Evolutionary conservation across 2,888 invertebrate genomes (phyloP), one percentile per base, ranked within the genome.

Genomic region (Ellobium chinense): DNA sequence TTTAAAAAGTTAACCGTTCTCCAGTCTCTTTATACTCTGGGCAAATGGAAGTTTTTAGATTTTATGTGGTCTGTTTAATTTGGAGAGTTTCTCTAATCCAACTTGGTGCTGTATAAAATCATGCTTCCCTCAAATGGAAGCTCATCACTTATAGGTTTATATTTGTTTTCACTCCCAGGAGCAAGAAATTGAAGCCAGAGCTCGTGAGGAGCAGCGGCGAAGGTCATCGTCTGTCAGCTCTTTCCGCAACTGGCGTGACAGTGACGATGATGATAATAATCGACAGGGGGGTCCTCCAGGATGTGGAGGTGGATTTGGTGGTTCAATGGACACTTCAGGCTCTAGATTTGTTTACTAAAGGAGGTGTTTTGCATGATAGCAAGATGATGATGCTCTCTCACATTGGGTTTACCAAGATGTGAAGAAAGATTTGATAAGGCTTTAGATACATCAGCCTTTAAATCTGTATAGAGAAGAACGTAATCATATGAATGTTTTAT

Each of bases 341-440:
- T 84, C 88, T 21, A 84, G 89, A 86, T 90, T 89, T 85, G 86
- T 90, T 29, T 90, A 87, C 82, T 90, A 84, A 77, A 12, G 56
- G 29, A n/a, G n/a, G n/a, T n/a, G n/a, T n/a, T n/a, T n/a, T n/a
- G n/a, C n/a, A n/a, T n/a, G n/a, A n/a, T n/a, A n/a, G n/a, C n/a
- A n/a, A n/a, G n/a, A n/a, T n/a, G n/a, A n/a, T n/a, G n/a, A n/a
- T n/a, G n/a, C n/a, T n/a, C n/a, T n/a, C n/a, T n/a, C n/a, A n/a
- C n/a, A n/a, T n/a, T n/a, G n/a, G n/a, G n/a, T n/a, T n/a, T n/a
- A n/a, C n/a, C n/a, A n/a, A n/a, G n/a, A n/a, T n/a, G n/a, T n/a
- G n/a, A n/a, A n/a, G n/a, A n/a, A n/a, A n/a, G n/a, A n/a, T n/a
- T n/a, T n/a, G n/a, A n/a, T n/a, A n/a, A n/a, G n/a, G n/a, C n/a